A percentile compares a stretch with the other conserved stretches of the same genome.
phyloP scores from a whole-genome alignment of 2,888 invertebrate genomes.

The Aphodius sticticus region DNA sequence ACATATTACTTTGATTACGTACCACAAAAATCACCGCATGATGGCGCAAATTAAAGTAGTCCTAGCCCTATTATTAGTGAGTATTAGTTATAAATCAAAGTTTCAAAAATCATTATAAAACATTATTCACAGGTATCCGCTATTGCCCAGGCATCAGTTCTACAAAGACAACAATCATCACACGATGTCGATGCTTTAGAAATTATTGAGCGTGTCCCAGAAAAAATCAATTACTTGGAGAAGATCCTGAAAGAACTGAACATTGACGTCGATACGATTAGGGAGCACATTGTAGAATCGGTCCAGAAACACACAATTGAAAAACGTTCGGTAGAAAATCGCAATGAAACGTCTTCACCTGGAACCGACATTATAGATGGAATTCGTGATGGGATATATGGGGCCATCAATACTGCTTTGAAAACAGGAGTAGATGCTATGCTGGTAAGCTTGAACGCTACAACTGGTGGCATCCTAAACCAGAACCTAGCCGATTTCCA shows the following conservation, averaged over 20 bases:
- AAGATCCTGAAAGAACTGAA: slow-evolving; percentile 16
- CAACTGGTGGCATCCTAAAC: not conserved
- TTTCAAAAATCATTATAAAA: not conserved
- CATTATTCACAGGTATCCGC: not conserved
- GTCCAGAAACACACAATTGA: not conserved
- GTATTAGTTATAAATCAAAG: not conserved
- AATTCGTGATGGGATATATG: slow-evolving; percentile 21
- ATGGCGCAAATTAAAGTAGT: not conserved
- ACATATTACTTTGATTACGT: not conserved
- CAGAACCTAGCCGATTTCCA: not conserved
- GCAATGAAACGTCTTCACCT: not conserved
- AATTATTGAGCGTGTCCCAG: not conserved
- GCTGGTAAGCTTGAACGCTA: not conserved
- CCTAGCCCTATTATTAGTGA: not conserved
- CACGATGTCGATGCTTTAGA: not conserved
- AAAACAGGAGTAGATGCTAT: slow-evolving; percentile 7
- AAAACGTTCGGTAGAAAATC: not conserved
- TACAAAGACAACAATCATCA: not conserved
- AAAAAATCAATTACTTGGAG: slow-evolving; percentile 13
- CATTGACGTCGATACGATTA: slow-evolving; percentile 14
- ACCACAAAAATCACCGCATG: not conserved
- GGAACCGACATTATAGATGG: not conserved
- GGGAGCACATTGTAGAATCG: not conserved
- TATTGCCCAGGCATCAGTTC: not conserved
- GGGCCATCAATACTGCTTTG: slow-evolving; percentile 14